Conservation (phyloP, 2,888 invertebrate genomes). For the Drosophila crucigera region DNA sequence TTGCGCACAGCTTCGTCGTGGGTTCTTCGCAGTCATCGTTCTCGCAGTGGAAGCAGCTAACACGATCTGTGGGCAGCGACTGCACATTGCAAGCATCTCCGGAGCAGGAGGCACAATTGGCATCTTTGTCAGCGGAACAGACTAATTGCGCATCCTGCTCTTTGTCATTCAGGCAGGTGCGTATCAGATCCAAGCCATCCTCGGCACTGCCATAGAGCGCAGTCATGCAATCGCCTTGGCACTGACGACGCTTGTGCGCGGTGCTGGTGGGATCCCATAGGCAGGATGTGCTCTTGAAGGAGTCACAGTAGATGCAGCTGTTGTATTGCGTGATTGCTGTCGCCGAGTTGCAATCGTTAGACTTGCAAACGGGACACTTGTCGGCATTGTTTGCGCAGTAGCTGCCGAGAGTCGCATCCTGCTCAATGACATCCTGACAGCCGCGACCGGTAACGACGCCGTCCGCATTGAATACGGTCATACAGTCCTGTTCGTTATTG, state of each 20-base stretch:
- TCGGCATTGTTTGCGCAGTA: constrained; percentile 64
- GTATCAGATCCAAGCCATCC: constrained; percentile 73
- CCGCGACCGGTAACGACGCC: constrained; percentile 75
- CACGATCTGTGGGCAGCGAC: constrained; percentile 70
- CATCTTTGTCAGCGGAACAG: constrained; percentile 59
- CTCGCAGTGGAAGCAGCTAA: constrained; percentile 71
- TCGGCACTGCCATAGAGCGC: constrained; percentile 74
- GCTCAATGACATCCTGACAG: constrained; percentile 73
- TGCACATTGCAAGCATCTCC: constrained; percentile 69
- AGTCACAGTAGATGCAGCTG: constrained; percentile 81
- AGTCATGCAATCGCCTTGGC: constrained; percentile 81
- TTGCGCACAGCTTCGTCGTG: constrained; percentile 49
- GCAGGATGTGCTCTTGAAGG: constrained; percentile 68
- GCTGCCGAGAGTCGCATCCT: constrained; percentile 24
- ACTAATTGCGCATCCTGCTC: constrained; percentile 69
- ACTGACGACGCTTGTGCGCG: constrained; percentile 66
- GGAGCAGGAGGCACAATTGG: constrained; percentile 68
- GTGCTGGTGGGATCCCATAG: constrained; percentile 60
- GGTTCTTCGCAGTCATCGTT: constrained; percentile 73
- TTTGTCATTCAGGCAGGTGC: constrained; percentile 82
- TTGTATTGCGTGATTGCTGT: constrained; percentile 53
- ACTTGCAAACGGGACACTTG: constrained; percentile 80
- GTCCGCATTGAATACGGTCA: constrained; percentile 71
- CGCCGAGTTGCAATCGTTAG: constrained; percentile 82
- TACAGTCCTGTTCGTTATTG: constrained; percentile 83